These are phyloP conservation scores for Rhagologus leucostigma DNA, from an alignment of 2,113 vertebrate species.

Conservation along the genomic window DNA sequence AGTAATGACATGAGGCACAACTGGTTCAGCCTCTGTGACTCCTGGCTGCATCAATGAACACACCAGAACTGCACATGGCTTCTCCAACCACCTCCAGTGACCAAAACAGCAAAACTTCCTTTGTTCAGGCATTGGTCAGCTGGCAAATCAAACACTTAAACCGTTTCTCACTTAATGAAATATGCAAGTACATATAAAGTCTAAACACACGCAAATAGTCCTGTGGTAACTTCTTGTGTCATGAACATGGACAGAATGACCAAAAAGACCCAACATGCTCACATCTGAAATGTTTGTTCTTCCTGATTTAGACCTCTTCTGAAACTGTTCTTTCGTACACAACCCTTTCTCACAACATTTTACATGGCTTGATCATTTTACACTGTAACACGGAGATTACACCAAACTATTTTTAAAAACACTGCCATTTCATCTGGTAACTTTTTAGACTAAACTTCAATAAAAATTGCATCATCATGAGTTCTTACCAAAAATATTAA, in stretches of 20 bases:
- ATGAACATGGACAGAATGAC: background rate
- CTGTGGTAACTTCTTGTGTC: background rate
- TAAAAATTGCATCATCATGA: background rate
- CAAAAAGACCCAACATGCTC: background rate
- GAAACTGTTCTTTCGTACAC: background rate
- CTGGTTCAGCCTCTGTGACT: background rate
- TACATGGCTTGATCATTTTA: background rate
- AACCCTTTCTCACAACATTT: background rate
- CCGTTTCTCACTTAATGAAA: slow-evolving; percentile 27
- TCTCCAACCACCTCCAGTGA: background rate
- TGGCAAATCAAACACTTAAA: slow-evolving; percentile 30
- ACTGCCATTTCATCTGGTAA: background rate
- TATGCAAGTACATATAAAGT: background rate
- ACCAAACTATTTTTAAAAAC: background rate
- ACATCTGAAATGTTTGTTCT: background rate
- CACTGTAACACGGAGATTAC: rapidly evolving
- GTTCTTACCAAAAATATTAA: background rate
- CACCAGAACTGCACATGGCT: background rate
- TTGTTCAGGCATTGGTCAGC: background rate
- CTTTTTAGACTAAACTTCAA: background rate
- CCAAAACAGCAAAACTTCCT: background rate
- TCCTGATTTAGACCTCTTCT: background rate
- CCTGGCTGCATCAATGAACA: background rate
- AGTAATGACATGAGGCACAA: background rate
- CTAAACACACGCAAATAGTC: background rate